Conservation (phyloP, 2,797 vertebrate species). For the Cirrhinus molitorella region DNA sequence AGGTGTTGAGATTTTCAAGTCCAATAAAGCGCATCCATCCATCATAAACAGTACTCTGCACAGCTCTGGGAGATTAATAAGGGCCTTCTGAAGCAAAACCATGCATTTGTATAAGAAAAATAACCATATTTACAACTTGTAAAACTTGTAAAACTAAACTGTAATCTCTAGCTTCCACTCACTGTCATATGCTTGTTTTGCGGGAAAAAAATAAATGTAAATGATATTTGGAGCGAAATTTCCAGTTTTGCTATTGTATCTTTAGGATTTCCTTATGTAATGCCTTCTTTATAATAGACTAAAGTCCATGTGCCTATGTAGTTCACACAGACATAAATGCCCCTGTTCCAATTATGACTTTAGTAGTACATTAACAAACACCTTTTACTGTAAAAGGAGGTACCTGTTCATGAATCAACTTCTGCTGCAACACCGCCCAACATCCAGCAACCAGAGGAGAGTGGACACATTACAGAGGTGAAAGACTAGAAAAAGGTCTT, state of each 20-base stretch:
- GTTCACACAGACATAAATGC: background rate
- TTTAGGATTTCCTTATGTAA: background rate
- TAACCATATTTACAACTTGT: no score
- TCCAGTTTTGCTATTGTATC: background rate
- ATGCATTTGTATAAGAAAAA: no score
- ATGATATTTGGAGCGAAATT: background rate
- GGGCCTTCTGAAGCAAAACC: no score
- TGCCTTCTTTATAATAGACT: background rate
- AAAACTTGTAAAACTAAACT: no score
- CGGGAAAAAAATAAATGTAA: background rate
- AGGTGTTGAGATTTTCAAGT: no score
- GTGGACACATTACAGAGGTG: slow-evolving; percentile 4
- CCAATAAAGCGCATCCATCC: no score
- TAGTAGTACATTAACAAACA: slow-evolving; percentile 54
- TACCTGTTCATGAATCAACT: background rate
- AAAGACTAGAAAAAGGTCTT: background rate
- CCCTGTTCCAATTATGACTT: background rate
- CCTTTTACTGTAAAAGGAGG: slow-evolving; percentile 52
- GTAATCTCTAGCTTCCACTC: no score
- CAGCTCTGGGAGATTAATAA: no score
- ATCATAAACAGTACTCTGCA: no score
- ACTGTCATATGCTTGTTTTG: no score
- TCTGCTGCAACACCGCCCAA: background rate
- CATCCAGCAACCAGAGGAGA: slow-evolving; percentile 11
- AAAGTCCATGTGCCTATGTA: background rate